Evolutionary conservation across 2,888 invertebrate genomes (phyloP), one percentile per base, ranked within the genome.

Genomic region (Conops quadrifasciatus): DNA sequence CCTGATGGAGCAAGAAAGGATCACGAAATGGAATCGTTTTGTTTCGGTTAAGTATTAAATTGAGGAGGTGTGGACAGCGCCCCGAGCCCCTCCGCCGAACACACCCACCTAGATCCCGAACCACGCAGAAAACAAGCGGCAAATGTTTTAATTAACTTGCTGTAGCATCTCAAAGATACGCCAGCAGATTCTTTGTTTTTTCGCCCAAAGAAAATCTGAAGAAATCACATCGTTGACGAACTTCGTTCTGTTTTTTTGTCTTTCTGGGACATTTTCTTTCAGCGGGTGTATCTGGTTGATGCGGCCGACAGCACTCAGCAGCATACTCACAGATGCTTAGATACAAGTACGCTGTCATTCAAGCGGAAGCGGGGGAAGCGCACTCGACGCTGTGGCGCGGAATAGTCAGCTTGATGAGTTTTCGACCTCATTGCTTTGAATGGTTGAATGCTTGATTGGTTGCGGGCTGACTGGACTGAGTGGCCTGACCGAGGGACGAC

Each of bases 101-200:
- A 47, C 13, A 56, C 26, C 15, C 56, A 56, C 26, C 19, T 19
- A 47, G 45, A 47, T 2, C 36, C 19, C 19, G 21, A 64, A 9
- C 21, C 21, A 45, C 9, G 16, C 24, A 47, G 19, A 28, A 7
- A 36, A 36, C 47, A 58, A 56, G 60, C 60, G 60, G 49, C 49
- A 68, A 68, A 68, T 68, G 62, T 68, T 68, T 68, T 68, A 68
- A 68, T 68, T 68, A 68, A 68, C 60, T 68, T 51, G 45, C 19
- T 60, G 51, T 26, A 68, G 58, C 30, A 59, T 47, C 47, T 28
- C 49, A 28, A 36, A 66, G 56, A 56, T 21, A 43, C 64, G 9
- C 21, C 53, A 51, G 3, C 53, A 19, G 36, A 62, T 62, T 0
- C 24, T 60, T 45, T 7, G 9, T 43, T 45, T 47, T 30, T 59